Base-by-base conservation (phyloP, 2,888 invertebrate species). In the Agrotis segetum region DNA sequence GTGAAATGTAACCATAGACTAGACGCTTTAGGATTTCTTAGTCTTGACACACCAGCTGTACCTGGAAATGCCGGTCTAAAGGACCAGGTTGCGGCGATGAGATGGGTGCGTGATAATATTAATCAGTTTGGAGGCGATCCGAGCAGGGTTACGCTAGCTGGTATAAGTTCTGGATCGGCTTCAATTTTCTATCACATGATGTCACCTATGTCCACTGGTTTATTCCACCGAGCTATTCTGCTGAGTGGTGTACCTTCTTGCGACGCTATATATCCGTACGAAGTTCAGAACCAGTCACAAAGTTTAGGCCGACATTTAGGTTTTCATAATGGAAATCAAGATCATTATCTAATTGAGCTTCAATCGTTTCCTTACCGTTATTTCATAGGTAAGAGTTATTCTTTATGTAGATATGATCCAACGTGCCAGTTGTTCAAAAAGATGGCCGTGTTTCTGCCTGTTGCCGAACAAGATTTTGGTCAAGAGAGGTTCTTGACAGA, bases 21-120 rank as follows among this genome's bases (percentile, higher is more conserved):
- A 3, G 97, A 96, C 1, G 92, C 94, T 0, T 82, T 97, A 1
- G 97, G 97, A 7, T 97, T 97, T 81, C 88, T 97, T 1, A 96
- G 96, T 19, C 92, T 96, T 0, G 91, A 89, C 13, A 96, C 96
- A 13, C 82, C 87, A 58, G 96, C 96, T 65, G 96, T 96, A 0
- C 97, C 97, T 0, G 97, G 97, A 1, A 97, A 97, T 86, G 96
- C 96, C 74, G 97, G 96, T 0, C 80, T 97, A 17, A 97, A 97
- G 74, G 92, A 92, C 55, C 92, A 92, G 83, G 88, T 90, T 0
- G 83, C 83, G 16, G 90, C 90, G 49, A 53, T 92, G 19, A 87
- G 83, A 67, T 92, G 92, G 92, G 88, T 92, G 0, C 77, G 88
- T 46, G 73, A 87, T 21, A 92, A 92, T 60, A 92, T 92, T 9